Percentiles rank a stretch among this genome's conserved stretches.
phyloP scores from a whole-genome alignment of 2,113 vertebrate species.

The Pardalotus punctatus region DNA sequence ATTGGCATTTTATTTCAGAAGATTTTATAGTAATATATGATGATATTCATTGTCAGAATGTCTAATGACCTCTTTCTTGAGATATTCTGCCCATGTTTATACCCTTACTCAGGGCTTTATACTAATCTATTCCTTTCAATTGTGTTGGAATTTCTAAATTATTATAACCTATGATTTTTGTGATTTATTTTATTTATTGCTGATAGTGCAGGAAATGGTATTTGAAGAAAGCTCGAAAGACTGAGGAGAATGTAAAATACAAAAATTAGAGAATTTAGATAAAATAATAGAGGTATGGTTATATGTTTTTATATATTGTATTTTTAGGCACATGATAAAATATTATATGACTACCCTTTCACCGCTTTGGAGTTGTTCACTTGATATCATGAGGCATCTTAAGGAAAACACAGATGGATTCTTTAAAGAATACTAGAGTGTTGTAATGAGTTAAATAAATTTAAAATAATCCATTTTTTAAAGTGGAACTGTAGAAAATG shows the following conservation, averaged over 20 bases:
- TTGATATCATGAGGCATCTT: not conserved
- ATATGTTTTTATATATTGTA: not conserved
- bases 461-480: not conserved
- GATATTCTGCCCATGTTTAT: not conserved
- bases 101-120: not conserved
- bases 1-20: not conserved
- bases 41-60: not conserved
- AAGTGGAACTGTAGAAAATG: not conserved
- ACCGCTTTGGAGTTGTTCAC: not conserved
- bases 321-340: not conserved
- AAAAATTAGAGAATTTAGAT: not conserved
- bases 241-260: not conserved
- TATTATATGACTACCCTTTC: not conserved
- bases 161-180: not conserved
- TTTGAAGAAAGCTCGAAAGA: not conserved
- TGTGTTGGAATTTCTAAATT: not conserved
- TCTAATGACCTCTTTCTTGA: not conserved
- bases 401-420: not conserved
- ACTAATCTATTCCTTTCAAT: not conserved
- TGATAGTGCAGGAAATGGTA: not conserved
- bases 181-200: not conserved
- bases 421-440: not conserved
- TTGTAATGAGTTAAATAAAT: not conserved
- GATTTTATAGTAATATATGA: not conserved
- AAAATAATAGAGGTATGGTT: not conserved